phyloP scores from a whole-genome alignment of 2,113 vertebrate genomes.

The Ictalurus furcatus region DNA sequence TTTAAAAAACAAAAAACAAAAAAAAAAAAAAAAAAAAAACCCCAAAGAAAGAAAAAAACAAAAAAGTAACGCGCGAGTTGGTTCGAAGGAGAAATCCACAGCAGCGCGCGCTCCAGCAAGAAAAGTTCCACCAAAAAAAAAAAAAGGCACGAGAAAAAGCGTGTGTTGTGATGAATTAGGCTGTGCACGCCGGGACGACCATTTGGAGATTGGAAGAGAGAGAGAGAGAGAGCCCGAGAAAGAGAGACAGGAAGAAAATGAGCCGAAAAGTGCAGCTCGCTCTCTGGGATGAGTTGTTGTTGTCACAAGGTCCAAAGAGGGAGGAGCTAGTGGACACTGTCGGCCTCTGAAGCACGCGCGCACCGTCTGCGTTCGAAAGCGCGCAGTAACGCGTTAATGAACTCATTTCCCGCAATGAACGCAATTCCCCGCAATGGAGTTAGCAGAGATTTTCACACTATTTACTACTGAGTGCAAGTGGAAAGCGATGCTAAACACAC shows the following conservation, averaged over 20 bases:
- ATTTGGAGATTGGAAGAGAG: conserved; percentile 80
- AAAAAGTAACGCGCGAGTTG: conserved; percentile 65
- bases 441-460: neutral
- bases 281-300: conserved; percentile 95
- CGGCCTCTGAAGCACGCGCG: conserved; percentile 84
- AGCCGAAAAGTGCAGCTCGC: conserved; percentile 91
- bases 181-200: conserved; percentile 84
- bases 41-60: conserved; percentile 60
- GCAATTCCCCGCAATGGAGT: neutral
- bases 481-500: neutral
- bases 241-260: conserved; percentile 86
- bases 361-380: conserved; percentile 8
- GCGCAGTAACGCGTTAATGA: neutral
- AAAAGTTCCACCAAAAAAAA: conserved; percentile 72
- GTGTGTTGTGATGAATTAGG: conserved; percentile 76
- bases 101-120: conserved; percentile 73
- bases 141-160: conserved; percentile 59
- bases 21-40: neutral
- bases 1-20: neutral
- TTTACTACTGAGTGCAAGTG: no score
- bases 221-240: neutral
- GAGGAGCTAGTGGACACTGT: conserved; percentile 93
- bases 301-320: conserved; percentile 93
- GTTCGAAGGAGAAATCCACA: conserved; percentile 73
- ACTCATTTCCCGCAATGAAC: neutral